A percentile compares a stretch with the other conserved stretches of the same genome.
These are phyloP conservation scores for Ametastegia equiseti DNA, from an alignment of 2,888 invertebrate genomes.

Conservation along the genomic window DNA sequence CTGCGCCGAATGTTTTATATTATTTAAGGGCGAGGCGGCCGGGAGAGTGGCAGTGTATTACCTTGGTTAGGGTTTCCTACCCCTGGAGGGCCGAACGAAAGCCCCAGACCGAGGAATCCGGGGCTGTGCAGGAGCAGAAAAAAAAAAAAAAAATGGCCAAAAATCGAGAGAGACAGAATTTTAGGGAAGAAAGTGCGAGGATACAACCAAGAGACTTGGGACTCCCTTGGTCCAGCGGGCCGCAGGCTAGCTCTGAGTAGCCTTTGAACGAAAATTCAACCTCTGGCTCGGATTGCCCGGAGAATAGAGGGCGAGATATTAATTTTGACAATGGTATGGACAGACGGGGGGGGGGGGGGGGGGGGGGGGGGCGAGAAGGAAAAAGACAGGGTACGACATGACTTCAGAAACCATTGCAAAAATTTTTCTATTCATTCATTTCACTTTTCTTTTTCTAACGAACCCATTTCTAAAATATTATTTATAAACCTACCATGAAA, in stretches of 20 bases:
- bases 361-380: not conserved
- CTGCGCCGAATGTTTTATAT: conserved; percentile 46
- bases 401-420: not conserved
- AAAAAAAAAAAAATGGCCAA: no score
- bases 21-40: conserved; percentile 34
- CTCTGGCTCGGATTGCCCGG: conserved; percentile 25
- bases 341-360: not conserved
- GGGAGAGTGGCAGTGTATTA: conserved; percentile 47
- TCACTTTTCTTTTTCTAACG: no score
- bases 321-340: conserved; percentile 31
- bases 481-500: no score
- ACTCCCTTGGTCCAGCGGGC: conserved; percentile 26
- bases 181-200: conserved; percentile 12
- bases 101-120: not conserved
- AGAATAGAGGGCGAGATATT: conserved; percentile 36
- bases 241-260: conserved; percentile 23
- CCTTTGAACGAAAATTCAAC: conserved; percentile 33
- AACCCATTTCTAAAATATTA: no score
- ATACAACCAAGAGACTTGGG: conserved; percentile 28
- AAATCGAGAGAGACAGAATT: not conserved
- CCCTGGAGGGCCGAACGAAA: conserved; percentile 10
- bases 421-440: not conserved
- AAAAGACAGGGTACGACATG: not conserved
- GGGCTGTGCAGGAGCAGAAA: not conserved
- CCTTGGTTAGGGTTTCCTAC: conserved; percentile 37